A percentile compares a stretch with the other conserved stretches of the same genome.
These are phyloP conservation scores for Thaleichthys pacificus DNA, from an alignment of 2,797 vertebrate species.

Conservation along the genomic window DNA sequence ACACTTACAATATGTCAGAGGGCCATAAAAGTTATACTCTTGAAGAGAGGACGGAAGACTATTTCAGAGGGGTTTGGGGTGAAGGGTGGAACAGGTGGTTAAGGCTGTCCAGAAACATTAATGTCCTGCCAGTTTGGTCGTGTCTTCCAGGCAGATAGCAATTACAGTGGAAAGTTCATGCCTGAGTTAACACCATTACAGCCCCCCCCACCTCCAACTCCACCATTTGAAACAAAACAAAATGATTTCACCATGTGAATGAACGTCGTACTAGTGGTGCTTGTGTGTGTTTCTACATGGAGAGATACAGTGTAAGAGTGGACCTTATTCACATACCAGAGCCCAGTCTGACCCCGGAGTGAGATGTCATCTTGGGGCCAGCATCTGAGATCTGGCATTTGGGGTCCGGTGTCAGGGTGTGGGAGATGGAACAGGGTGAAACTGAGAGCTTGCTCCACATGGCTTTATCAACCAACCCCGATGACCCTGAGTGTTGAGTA, in stretches of 20 bases:
- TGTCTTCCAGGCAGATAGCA: not conserved
- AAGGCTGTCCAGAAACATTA: not conserved
- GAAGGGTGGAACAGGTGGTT: not conserved
- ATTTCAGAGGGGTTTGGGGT: not conserved
- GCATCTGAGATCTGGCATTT: constrained; percentile 10
- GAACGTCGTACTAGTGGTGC: too few species aligned
- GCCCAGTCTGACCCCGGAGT: not conserved
- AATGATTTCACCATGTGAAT: not conserved
- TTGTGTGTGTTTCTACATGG: too few species aligned
- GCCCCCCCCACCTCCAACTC: too few species aligned
- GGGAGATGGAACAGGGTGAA: not conserved
- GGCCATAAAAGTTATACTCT: not conserved
- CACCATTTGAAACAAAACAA: not conserved
- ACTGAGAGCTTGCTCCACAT: not conserved
- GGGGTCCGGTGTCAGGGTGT: constrained; percentile 8
- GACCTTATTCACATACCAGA: not conserved
- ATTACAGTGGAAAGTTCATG: not conserved
- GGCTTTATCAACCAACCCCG: not conserved
- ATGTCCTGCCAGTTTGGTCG: too few species aligned
- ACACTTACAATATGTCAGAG: constrained; percentile 8
- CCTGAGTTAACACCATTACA: not conserved
- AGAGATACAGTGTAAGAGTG: too few species aligned
- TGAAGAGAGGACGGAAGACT: not conserved
- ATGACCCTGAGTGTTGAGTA: not conserved
- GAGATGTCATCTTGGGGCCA: constrained; percentile 3